Evolutionary conservation across 1,140 invertebrate species (phyloP).

Genomic region (Coptotermes formosanus): DNA sequence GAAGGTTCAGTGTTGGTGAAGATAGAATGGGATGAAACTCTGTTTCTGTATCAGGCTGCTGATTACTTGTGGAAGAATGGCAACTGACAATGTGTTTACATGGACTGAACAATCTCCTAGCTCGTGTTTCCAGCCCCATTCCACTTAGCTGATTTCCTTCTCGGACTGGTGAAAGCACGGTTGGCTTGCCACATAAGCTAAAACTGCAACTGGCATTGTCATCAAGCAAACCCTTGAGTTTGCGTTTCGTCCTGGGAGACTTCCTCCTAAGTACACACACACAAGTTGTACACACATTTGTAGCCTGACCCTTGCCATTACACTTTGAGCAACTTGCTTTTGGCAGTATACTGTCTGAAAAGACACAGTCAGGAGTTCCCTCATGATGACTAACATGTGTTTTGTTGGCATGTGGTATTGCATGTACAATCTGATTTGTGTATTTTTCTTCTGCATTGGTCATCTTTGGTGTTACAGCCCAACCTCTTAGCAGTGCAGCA

Average conservation of each 20-base stretch:
- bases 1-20: conserved; percentile 71
- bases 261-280: conserved; percentile 33
- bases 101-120: conserved; percentile 38
- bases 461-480: conserved; percentile 51
- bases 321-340: background rate
- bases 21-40: conserved; percentile 40
- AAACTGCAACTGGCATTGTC: background rate
- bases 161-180: background rate
- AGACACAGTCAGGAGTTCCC: conserved; percentile 22
- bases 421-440: background rate
- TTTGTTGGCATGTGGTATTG: background rate
- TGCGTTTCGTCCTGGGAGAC: conserved; percentile 28
- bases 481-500: conserved; percentile 51
- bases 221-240: background rate
- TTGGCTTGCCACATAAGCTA: background rate
- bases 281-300: conserved; percentile 44
- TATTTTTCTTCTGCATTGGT: conserved; percentile 34
- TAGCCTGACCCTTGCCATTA: conserved; percentile 27
- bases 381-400: background rate
- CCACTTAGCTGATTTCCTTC: background rate
- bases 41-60: background rate
- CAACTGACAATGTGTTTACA: conserved; percentile 13
- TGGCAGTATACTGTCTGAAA: background rate
- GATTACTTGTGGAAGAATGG: conserved; percentile 31
- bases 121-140: conserved; percentile 21